These are phyloP conservation scores for Calliopum simillimum DNA, from an alignment of 2,888 invertebrate genomes.

Conservation along the genomic window DNA sequence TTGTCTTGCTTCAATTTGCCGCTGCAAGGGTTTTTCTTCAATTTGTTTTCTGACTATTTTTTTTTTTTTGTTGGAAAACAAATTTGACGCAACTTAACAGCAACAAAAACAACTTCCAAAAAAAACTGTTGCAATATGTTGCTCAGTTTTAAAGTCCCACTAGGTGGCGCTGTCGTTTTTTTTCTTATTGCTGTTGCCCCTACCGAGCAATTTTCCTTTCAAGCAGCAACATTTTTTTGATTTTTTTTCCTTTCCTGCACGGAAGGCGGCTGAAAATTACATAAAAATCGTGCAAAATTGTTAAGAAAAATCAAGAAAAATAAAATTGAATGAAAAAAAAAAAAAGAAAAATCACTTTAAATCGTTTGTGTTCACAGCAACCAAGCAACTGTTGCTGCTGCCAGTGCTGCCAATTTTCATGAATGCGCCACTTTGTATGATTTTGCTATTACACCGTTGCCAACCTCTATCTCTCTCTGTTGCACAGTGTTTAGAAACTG, in stretches of 20 bases:
- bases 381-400: background rate
- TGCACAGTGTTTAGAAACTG: background rate
- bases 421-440: conserved; percentile 22
- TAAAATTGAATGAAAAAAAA: background rate
- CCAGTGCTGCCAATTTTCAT: conserved; percentile 13
- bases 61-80: conserved; percentile 17
- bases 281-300: conserved; percentile 62
- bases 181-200: background rate
- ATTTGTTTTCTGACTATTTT: conserved; percentile 11
- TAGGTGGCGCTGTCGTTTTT: conserved; percentile 23
- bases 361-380: background rate
- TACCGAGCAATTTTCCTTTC: conserved; percentile 11
- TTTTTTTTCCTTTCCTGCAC: background rate
- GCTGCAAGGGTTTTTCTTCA: conserved; percentile 20
- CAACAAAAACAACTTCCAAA: conserved; percentile 4
- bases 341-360: conserved; percentile 6
- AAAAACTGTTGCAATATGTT: background rate
- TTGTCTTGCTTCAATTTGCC: conserved; percentile 4
- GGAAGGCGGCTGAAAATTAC: conserved; percentile 54
- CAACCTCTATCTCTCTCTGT: too few species aligned
- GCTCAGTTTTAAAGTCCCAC: background rate
- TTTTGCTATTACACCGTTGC: conserved; percentile 2
- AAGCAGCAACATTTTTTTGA: background rate
- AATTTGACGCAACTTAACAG: conserved; percentile 23
- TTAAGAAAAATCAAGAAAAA: background rate